Percentiles rank a stretch among this genome's conserved stretches.
Evolutionary conservation across 1,140 invertebrate genomes (phyloP).

Genomic region (Diprion similis): DNA sequence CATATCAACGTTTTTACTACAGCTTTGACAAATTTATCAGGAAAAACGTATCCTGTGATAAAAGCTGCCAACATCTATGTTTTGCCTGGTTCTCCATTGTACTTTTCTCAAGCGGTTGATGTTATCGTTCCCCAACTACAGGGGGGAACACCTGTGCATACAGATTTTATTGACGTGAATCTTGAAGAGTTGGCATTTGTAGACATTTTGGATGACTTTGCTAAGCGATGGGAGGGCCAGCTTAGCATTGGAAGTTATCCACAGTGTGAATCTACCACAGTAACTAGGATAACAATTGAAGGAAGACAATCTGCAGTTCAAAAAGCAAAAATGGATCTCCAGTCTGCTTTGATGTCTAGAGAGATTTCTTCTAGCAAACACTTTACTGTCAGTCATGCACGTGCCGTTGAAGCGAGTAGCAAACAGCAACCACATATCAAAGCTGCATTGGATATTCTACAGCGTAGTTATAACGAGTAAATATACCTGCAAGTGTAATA

Average conservation of each 20-base stretch:
- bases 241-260: conserved; percentile 77
- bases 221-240: conserved; percentile 58
- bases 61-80: conserved; percentile 72
- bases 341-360: conserved; percentile 37
- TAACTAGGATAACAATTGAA: conserved; percentile 62
- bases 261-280: conserved; percentile 54
- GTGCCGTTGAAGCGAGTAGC: conserved; percentile 30
- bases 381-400: conserved; percentile 33
- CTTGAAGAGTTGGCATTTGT: conserved; percentile 67
- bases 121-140: conserved; percentile 41
- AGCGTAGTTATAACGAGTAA: conserved; percentile 51
- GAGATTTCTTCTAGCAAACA: conserved; percentile 28
- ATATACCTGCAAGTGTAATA: conserved; percentile 16
- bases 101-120: conserved; percentile 63
- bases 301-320: conserved; percentile 43
- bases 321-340: conserved; percentile 44
- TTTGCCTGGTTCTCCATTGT: conserved; percentile 74
- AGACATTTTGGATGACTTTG: conserved; percentile 61
- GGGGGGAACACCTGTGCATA: conserved; percentile 23
- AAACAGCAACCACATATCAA: conserved; percentile 40
- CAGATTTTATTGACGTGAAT: conserved; percentile 54
- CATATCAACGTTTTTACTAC: conserved; percentile 21
- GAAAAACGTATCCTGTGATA: conserved; percentile 65
- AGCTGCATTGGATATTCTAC: conserved; percentile 41
- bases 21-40: conserved; percentile 18